Evolutionary conservation across 1,140 invertebrate species (phyloP).

Genomic region (Cyclina sinensis): DNA sequence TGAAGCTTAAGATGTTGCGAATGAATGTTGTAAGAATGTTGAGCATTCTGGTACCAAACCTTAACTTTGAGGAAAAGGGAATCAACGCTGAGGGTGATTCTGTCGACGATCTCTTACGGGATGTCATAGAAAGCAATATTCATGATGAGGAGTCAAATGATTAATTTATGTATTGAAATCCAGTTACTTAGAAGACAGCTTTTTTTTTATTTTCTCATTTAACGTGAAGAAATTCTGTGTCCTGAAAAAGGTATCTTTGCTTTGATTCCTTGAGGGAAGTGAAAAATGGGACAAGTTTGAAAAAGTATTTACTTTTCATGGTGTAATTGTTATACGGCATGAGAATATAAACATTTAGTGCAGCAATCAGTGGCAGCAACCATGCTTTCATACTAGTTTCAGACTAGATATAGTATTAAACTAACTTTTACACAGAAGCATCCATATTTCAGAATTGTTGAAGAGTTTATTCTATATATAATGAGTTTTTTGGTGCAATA

Average conservation of each 20-base stretch:
- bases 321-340: background rate
- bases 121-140: slow-evolving; percentile 86
- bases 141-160: slow-evolving; percentile 81
- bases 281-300: background rate
- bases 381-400: slow-evolving; percentile 16
- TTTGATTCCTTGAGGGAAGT: background rate
- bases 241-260: background rate
- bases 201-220: no score
- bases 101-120: slow-evolving; percentile 85
- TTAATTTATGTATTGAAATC: slow-evolving; percentile 55
- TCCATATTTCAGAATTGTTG: slow-evolving; percentile 26
- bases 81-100: slow-evolving; percentile 85
- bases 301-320: slow-evolving; percentile 23
- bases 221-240: background rate
- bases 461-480: slow-evolving; percentile 48
- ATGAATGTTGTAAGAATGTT: slow-evolving; percentile 85
- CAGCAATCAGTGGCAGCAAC: slow-evolving; percentile 46
- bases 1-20: slow-evolving; percentile 82
- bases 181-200: no score
- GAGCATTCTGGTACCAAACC: slow-evolving; percentile 84
- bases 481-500: slow-evolving; percentile 55
- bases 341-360: background rate
- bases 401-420: slow-evolving; percentile 11
- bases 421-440: slow-evolving; percentile 15
- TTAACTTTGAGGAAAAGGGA: slow-evolving; percentile 85